Conservation (phyloP, 2,888 invertebrate genomes). For the Microctonus hyperodae region DNA sequence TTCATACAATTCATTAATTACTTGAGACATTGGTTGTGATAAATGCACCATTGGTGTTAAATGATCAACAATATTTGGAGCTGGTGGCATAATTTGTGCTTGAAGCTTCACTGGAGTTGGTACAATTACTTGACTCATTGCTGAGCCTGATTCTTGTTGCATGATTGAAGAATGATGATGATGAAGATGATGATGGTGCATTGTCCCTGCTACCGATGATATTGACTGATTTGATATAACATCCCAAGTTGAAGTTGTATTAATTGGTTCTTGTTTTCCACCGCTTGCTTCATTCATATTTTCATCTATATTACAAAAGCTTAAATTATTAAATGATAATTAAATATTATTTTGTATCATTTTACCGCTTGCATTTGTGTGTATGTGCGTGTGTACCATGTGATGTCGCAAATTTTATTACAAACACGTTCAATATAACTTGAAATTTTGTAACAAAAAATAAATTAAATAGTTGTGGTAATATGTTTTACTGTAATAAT, state of each 20-base stretch:
- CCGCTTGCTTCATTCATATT: slow-evolving; percentile 63
- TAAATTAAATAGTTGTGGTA: neutral
- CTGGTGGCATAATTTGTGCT: slow-evolving; percentile 52
- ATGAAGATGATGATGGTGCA: slow-evolving; percentile 51
- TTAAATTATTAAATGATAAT: neutral
- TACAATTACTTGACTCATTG: slow-evolving; percentile 60
- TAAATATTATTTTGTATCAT: too few relatives aligned
- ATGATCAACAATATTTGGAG: slow-evolving; percentile 54
- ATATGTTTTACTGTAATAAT: neutral
- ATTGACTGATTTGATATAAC: slow-evolving; percentile 53
- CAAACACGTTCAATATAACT: too few relatives aligned
- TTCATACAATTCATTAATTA: slow-evolving; percentile 36
- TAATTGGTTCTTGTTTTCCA: slow-evolving; percentile 62
- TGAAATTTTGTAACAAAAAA: neutral
- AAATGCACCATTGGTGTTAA: slow-evolving; percentile 56
- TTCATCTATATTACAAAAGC: slow-evolving; percentile 30
- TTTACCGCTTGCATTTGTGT: too few relatives aligned
- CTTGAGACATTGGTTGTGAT: slow-evolving; percentile 58
- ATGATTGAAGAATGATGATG: slow-evolving; percentile 54
- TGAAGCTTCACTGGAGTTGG: slow-evolving; percentile 64
- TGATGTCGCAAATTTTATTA: too few relatives aligned
- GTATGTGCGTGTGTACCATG: too few relatives aligned
- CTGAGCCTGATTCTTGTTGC: slow-evolving; percentile 51
- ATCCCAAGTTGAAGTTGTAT: slow-evolving; percentile 60
- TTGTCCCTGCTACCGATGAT: slow-evolving; percentile 42